Conservation (phyloP, 2,888 invertebrate species). For the Cantharis lateralis region DNA sequence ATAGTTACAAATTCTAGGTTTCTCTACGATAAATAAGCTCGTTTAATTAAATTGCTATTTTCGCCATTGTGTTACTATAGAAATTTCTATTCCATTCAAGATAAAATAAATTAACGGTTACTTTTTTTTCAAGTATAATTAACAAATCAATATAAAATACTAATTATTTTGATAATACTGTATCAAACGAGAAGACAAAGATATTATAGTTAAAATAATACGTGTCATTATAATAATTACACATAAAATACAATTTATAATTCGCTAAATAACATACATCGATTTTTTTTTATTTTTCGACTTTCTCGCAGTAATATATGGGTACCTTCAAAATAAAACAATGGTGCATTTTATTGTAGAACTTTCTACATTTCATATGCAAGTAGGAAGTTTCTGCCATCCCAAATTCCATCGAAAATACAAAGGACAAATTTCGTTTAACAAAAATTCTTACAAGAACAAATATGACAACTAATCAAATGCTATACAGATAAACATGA, state of each 20-base stretch:
- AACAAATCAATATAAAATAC: neutral
- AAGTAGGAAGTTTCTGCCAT: neutral
- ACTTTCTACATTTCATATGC: neutral
- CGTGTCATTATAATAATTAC: neutral
- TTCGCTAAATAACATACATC: neutral
- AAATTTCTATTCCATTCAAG: neutral
- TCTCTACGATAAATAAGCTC: neutral
- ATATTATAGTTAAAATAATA: neutral
- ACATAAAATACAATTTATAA: neutral
- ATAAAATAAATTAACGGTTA: neutral
- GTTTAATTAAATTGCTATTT: neutral
- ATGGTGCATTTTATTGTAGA: neutral
- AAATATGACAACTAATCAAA: constrained; percentile 27
- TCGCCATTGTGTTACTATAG: neutral
- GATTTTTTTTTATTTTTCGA: neutral
- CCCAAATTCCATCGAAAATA: neutral
- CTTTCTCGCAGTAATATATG: neutral
- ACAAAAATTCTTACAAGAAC: neutral
- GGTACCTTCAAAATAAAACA: constrained; percentile 1
- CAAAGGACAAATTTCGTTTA: too few species aligned
- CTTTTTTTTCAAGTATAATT: neutral
- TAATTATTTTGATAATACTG: neutral
- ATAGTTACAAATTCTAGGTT: too few species aligned
- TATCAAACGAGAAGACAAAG: neutral
- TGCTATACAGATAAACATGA: constrained; percentile 7